phyloP scores from a whole-genome alignment of 1,140 invertebrate species.

The Spodoptera litura region DNA sequence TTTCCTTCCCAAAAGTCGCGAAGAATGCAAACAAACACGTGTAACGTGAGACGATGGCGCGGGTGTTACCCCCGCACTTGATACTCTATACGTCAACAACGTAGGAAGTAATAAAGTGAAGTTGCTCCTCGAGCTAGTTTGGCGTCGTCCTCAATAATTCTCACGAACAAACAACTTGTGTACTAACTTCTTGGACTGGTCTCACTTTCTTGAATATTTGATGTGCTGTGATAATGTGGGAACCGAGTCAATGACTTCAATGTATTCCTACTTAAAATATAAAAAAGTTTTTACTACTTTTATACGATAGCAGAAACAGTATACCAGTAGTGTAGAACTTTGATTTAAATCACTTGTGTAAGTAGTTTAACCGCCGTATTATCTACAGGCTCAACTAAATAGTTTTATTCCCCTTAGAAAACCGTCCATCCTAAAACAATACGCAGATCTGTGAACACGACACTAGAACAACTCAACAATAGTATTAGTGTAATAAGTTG shows the following conservation, averaged over 20 bases:
- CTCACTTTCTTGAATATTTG: slow-evolving; percentile 21
- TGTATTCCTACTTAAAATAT: not conserved
- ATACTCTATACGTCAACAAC: slow-evolving; percentile 12
- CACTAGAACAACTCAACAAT: not conserved
- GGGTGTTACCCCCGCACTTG: not conserved
- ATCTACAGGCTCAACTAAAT: not conserved
- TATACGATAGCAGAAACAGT: too few species aligned
- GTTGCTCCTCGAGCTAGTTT: slow-evolving; percentile 1
- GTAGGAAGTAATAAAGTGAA: slow-evolving; percentile 23
- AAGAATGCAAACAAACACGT: not conserved
- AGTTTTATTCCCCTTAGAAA: too few species aligned
- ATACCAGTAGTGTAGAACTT: too few species aligned
- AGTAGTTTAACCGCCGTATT: too few species aligned
- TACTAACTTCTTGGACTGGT: slow-evolving; percentile 2
- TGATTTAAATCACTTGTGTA: too few species aligned
- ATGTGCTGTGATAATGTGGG: slow-evolving; percentile 17
- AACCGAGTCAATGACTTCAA: not conserved
- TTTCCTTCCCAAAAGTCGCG: not conserved
- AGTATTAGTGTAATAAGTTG: slow-evolving; percentile 7
- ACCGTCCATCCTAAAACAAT: not conserved
- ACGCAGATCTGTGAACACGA: too few species aligned
- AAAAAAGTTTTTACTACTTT: too few species aligned
- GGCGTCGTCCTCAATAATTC: slow-evolving; percentile 15
- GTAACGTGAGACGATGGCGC: not conserved
- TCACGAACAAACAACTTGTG: slow-evolving; percentile 29